These are phyloP conservation scores for Rutilus rutilus DNA, from an alignment of 2,113 vertebrate species.

Conservation along the genomic window DNA sequence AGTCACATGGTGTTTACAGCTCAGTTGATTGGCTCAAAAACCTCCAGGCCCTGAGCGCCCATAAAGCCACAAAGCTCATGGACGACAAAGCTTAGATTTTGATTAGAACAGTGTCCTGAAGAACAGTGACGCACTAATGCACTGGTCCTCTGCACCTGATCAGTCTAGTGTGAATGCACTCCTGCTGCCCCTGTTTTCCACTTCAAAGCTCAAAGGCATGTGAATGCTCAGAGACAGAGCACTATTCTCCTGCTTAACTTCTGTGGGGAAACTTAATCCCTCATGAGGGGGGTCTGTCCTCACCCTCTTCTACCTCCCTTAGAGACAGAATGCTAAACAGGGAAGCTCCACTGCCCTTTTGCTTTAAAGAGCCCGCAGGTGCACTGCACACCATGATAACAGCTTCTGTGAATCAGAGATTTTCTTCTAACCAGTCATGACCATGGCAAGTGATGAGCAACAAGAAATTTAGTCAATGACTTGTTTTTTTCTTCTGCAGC, in stretches of 20 bases:
- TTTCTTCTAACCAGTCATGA: background rate
- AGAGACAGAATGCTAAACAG: conserved; percentile 6
- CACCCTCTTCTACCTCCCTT: conserved; percentile 6
- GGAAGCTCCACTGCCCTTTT: background rate
- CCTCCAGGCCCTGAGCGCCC: background rate
- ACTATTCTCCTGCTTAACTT: conserved; percentile 20
- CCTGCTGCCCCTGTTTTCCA: conserved; percentile 29
- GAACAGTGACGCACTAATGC: background rate
- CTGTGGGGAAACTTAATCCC: conserved; percentile 4
- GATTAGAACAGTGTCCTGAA: background rate
- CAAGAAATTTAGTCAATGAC: background rate
- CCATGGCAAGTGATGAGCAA: background rate
- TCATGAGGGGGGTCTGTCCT: conserved; percentile 9
- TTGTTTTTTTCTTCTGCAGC: background rate
- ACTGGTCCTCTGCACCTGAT: conserved; percentile 11
- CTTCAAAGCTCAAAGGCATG: conserved; percentile 45
- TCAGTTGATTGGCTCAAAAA: background rate
- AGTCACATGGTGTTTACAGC: background rate
- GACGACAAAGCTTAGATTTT: background rate
- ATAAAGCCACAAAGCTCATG: background rate
- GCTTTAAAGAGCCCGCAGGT: background rate
- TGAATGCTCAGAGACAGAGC: conserved; percentile 25
- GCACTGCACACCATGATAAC: background rate
- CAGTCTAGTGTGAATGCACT: conserved; percentile 25
- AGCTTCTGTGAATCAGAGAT: background rate